phyloP scores from a whole-genome alignment of 2,113 vertebrate species.

The Climacteris rufus region DNA sequence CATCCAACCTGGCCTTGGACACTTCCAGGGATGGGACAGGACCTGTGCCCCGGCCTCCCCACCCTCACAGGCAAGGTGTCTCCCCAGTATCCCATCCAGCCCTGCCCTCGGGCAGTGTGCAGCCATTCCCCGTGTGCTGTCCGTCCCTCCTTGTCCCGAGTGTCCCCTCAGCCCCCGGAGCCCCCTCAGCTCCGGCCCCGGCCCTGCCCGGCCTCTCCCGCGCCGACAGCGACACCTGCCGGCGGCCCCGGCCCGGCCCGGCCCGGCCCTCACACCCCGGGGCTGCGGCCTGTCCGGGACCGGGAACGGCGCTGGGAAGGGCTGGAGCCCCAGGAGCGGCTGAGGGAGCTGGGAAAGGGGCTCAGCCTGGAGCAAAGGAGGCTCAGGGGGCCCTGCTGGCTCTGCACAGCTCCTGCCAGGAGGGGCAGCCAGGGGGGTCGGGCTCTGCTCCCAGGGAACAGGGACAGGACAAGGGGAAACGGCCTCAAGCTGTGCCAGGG shows the following conservation, averaged over 20 bases:
- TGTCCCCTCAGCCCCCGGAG: too few species aligned
- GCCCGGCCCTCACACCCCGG: not conserved
- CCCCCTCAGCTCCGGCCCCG: too few species aligned
- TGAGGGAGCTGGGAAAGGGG: not conserved
- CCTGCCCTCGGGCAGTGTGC: not conserved
- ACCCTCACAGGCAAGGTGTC: not conserved
- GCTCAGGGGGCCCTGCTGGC: not conserved
- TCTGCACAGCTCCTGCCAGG: not conserved
- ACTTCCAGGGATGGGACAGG: not conserved
- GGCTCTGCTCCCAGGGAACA: not conserved
- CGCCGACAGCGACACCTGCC: not conserved
- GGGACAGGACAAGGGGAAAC: not conserved
- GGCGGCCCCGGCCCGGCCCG: not conserved
- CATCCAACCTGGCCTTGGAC: not conserved
- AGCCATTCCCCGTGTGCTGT: not conserved
- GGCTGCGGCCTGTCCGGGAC: not conserved
- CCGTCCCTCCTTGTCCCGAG: not conserved
- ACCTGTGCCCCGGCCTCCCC: rapidly evolving
- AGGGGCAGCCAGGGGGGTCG: rapidly evolving
- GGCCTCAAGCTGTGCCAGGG: not conserved
- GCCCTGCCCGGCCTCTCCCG: too few species aligned
- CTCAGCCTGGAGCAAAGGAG: not conserved
- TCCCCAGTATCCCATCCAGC: not conserved
- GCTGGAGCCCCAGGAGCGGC: rapidly evolving
- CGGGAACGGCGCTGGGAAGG: not conserved